Evolutionary conservation across 2,113 vertebrate genomes (phyloP).

Genomic region (Silurus glanis): DNA sequence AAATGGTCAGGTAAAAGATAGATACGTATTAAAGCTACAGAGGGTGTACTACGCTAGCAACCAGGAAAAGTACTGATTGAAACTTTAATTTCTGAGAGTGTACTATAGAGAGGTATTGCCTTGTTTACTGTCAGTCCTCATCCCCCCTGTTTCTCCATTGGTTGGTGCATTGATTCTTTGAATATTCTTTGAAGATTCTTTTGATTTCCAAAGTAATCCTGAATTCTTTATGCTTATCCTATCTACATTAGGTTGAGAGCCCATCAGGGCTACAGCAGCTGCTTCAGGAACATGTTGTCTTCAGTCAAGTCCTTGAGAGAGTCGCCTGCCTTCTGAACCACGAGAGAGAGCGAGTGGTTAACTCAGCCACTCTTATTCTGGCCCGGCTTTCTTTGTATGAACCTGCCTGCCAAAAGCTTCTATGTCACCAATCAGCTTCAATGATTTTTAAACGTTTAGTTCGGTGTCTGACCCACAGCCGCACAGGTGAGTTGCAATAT

Average conservation of each 20-base stretch:
- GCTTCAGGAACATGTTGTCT: conserved; percentile 39
- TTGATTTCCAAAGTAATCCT: not conserved
- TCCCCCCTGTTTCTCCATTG: too few relatives aligned
- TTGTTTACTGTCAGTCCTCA: not conserved
- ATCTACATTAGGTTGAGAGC: conserved; percentile 55
- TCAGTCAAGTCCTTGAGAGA: conserved; percentile 47
- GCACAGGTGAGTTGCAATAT: conserved; percentile 54
- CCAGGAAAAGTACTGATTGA: not conserved
- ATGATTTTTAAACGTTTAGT: conserved; percentile 46
- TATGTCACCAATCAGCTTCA: conserved; percentile 48
- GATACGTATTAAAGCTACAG: not conserved
- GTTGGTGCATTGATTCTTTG: too few relatives aligned
- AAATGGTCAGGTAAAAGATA: not conserved
- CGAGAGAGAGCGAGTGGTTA: conserved; percentile 48
- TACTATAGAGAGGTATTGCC: not conserved
- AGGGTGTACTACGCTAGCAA: not conserved
- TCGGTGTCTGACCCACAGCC: conserved; percentile 49
- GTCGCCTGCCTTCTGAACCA: conserved; percentile 54
- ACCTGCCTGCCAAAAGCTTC: conserved; percentile 49
- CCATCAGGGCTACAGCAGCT: conserved; percentile 53
- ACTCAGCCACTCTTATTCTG: conserved; percentile 58
- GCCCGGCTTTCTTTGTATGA: conserved; percentile 57
- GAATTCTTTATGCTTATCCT: not conserved
- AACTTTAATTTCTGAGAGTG: not conserved
- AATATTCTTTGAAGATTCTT: too few relatives aligned